Conservation (phyloP, 2,113 vertebrate species). For the Salminus brasiliensis region DNA sequence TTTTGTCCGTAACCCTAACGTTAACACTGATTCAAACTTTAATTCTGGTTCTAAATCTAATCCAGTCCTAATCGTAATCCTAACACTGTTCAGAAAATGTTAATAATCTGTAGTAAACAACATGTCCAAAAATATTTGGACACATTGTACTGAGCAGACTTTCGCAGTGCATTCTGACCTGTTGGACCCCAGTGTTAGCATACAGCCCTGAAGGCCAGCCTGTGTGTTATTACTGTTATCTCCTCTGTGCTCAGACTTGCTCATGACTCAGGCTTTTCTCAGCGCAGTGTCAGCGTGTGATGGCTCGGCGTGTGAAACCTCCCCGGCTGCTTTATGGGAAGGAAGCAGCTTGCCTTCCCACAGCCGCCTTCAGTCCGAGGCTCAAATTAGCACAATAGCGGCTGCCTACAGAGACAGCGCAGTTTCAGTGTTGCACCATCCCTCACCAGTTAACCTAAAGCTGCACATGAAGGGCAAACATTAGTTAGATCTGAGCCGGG, state of each 20-base stretch:
- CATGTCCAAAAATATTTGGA: too few species aligned
- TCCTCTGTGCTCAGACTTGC: not conserved
- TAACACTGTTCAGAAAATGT: too few species aligned
- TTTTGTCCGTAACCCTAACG: too few species aligned
- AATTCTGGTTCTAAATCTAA: too few species aligned
- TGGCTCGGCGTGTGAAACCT: not conserved
- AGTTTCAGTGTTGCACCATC: not conserved
- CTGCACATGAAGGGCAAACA: not conserved
- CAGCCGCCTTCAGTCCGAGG: not conserved
- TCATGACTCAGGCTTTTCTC: not conserved
- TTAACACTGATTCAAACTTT: too few species aligned
- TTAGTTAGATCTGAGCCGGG: too few species aligned
- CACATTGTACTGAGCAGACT: too few species aligned
- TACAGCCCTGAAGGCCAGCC: not conserved
- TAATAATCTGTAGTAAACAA: too few species aligned
- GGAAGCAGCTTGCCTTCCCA: constrained; percentile 1
- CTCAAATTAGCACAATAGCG: not conserved
- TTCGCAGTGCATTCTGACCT: too few species aligned
- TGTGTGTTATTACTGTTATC: not conserved
- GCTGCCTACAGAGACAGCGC: not conserved
- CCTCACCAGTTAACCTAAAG: not conserved
- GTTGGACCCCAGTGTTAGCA: too few species aligned
- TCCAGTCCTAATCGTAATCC: too few species aligned
- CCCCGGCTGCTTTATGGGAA: not conserved
- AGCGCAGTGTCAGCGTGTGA: not conserved